Evolutionary conservation across 2,797 vertebrate genomes (phyloP).

Genomic region (Sebastes hubbsi): DNA sequence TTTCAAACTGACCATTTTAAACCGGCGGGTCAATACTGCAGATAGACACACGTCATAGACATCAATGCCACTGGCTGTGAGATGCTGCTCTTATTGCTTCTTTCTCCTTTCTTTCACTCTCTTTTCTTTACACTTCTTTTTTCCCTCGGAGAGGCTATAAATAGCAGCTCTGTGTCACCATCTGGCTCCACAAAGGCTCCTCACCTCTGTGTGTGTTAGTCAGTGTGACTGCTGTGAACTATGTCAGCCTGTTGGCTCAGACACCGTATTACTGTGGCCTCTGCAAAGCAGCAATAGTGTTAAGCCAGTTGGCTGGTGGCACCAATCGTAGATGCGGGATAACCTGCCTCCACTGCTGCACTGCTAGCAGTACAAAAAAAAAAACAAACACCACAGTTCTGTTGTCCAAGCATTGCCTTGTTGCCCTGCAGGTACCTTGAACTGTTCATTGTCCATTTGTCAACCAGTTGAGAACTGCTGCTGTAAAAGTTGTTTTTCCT

Average conservation of each 20-base stretch:
- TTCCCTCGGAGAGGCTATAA: constrained; percentile 52
- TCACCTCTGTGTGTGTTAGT: constrained; percentile 67
- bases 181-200: constrained; percentile 67
- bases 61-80: constrained; percentile 34
- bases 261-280: constrained; percentile 49
- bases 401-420: neutral
- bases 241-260: constrained; percentile 62
- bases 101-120: constrained; percentile 24
- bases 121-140: constrained; percentile 36
- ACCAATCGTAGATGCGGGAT: constrained; percentile 18
- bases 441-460: constrained; percentile 19
- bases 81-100: constrained; percentile 35
- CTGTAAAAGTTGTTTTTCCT: constrained; percentile 11
- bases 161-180: constrained; percentile 71
- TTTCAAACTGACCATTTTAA: constrained; percentile 37
- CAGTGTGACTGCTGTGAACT: constrained; percentile 63
- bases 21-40: constrained; percentile 34
- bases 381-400: neutral
- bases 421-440: constrained; percentile 22
- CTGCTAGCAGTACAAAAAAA: neutral
- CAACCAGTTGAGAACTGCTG: neutral
- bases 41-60: constrained; percentile 30
- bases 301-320: constrained; percentile 51
- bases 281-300: constrained; percentile 53
- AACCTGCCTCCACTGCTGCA: constrained; percentile 27